phyloP scores from a whole-genome alignment of 2,113 vertebrate species.

The Mohoua ochrocephala region DNA sequence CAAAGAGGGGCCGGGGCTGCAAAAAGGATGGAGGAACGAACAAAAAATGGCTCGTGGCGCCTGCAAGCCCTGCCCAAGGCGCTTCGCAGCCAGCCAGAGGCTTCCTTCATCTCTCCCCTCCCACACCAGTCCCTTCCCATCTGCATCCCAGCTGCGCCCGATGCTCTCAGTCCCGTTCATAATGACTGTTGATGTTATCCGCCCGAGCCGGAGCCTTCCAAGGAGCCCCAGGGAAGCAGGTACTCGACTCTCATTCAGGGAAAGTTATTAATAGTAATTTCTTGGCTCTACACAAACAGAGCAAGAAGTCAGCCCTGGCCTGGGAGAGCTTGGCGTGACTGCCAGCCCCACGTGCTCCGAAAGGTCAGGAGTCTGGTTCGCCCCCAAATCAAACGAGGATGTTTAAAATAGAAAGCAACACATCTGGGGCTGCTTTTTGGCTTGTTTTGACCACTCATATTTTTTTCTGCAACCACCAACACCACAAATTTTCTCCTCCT shows the following conservation, averaged over 20 bases:
- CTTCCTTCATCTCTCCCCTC: neutral
- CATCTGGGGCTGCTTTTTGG: neutral
- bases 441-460: neutral
- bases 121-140: neutral
- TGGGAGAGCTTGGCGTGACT: neutral
- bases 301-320: neutral
- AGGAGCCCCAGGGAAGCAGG: constrained; percentile 32
- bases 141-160: neutral
- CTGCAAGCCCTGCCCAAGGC: neutral
- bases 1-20: neutral
- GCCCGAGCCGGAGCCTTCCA: neutral
- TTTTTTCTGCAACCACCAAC: neutral
- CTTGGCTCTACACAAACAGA: neutral
- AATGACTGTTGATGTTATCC: neutral
- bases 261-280: constrained; percentile 9
- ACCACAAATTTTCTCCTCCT: neutral
- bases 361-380: neutral
- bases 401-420: neutral
- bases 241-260: neutral
- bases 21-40: neutral
- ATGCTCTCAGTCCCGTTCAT: neutral
- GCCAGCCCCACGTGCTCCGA: neutral
- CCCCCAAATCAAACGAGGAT: neutral
- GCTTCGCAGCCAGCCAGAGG: neutral
- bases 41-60: neutral